Conservation (phyloP, 2,888 invertebrate species). For the Dryobotodes eremita region DNA sequence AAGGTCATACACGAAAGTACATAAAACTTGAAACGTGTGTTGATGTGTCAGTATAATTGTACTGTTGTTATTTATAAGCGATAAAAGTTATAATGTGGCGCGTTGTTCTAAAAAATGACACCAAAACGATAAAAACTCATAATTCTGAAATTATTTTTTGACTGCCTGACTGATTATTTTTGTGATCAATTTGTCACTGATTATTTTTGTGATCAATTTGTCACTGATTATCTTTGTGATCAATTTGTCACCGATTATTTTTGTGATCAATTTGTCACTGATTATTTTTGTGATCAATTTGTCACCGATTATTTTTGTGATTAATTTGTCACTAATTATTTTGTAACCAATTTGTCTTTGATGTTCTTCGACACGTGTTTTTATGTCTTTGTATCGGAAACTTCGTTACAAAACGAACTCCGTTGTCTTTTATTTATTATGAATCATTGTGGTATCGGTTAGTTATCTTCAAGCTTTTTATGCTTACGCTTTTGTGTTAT, state of each 20-base stretch:
- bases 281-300: not conserved
- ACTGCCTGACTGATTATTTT: not conserved
- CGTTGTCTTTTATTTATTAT: slow-evolving; percentile 49
- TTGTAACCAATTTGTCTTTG: not conserved
- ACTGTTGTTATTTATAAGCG: not conserved
- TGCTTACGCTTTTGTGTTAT: slow-evolving; percentile 59
- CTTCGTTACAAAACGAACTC: slow-evolving; percentile 63
- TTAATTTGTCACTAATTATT: not conserved
- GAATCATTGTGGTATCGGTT: slow-evolving; percentile 49
- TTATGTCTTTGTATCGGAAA: slow-evolving; percentile 47
- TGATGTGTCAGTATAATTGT: not conserved
- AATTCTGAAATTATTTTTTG: not conserved
- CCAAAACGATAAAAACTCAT: not conserved
- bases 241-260: not conserved
- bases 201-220: not conserved
- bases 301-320: not conserved
- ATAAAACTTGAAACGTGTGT: not conserved
- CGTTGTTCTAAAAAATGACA: not conserved
- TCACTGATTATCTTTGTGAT: not conserved
- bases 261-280: not conserved
- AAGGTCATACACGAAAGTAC: not conserved
- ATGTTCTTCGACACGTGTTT: slow-evolving; percentile 15
- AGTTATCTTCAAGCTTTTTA: slow-evolving; percentile 64
- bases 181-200: not conserved
- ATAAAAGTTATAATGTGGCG: not conserved